These are phyloP conservation scores for Brachylomia viminalis DNA, from an alignment of 2,888 invertebrate species.

Conservation along the genomic window DNA sequence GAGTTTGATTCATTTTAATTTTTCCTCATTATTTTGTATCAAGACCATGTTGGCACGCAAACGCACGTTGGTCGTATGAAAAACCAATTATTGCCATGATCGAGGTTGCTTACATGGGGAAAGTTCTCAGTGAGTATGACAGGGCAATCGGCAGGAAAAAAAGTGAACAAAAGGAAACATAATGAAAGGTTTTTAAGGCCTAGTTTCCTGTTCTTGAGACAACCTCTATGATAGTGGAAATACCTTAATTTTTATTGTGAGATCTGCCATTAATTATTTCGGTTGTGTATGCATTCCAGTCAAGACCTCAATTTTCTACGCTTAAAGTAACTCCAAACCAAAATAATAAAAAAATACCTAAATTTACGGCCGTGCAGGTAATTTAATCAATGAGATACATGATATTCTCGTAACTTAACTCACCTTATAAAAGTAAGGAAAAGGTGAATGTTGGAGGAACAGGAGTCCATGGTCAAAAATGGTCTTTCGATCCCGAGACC, in stretches of 20 bases:
- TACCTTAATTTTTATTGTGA: background rate
- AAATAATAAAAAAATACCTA: background rate
- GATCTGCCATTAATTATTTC: too few relatives aligned
- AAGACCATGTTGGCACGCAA: background rate
- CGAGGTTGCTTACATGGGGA: background rate
- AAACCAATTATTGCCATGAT: background rate
- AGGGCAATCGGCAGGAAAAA: background rate
- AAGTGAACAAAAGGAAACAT: background rate
- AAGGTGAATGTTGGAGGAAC: conserved; percentile 5
- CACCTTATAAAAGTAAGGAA: background rate
- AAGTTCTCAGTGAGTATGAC: too few relatives aligned
- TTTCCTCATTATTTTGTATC: too few relatives aligned
- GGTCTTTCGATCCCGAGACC: background rate
- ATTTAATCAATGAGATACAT: background rate
- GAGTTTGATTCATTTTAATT: too few relatives aligned
- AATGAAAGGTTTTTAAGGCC: background rate
- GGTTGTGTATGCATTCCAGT: too few relatives aligned
- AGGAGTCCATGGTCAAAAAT: conserved; percentile 8
- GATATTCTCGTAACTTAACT: conserved; percentile 1
- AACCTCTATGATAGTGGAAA: background rate
- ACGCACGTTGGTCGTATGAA: background rate
- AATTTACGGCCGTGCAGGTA: background rate
- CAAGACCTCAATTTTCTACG: too few relatives aligned
- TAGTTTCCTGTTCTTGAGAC: background rate
- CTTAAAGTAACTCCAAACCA: background rate